phyloP scores from a whole-genome alignment of 1,140 invertebrate genomes.

The Metaphire vulgaris region DNA sequence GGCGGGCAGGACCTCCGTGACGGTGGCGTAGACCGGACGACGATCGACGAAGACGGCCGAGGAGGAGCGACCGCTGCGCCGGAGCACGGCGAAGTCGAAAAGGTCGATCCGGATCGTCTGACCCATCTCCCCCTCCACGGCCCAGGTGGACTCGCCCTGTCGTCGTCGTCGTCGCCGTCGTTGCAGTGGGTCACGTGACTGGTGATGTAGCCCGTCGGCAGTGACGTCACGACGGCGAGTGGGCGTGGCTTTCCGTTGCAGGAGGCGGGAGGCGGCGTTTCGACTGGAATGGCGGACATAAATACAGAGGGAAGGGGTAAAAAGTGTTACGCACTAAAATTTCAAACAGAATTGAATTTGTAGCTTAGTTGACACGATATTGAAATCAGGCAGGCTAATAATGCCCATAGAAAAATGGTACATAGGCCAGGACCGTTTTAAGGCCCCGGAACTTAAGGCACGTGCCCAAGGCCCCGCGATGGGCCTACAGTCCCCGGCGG shows the following conservation, averaged over 20 bases:
- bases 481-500: too few species aligned
- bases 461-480: too few species aligned
- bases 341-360: too few species aligned
- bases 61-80: neutral
- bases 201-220: constrained; percentile 3
- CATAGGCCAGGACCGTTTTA: too few species aligned
- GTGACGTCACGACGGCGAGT: neutral
- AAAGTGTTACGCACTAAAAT: too few species aligned
- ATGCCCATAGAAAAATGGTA: too few species aligned
- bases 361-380: too few species aligned
- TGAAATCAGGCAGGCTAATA: too few species aligned
- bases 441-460: too few species aligned
- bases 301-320: too few species aligned
- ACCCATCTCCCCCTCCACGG: constrained; percentile 1
- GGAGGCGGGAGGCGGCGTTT: neutral
- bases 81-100: constrained; percentile 1
- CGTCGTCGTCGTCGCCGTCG: too few species aligned
- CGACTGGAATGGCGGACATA: too few species aligned
- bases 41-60: neutral
- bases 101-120: neutral
- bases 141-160: constrained; percentile 20
- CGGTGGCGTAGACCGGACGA: constrained; percentile 9
- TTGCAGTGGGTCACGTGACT: constrained; percentile 8
- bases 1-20: neutral
- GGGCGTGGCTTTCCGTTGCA: neutral